Evolutionary conservation across 2,113 vertebrate species (phyloP), one percentile per base, ranked within the genome.

Genomic region (Phaethon lepturus): DNA sequence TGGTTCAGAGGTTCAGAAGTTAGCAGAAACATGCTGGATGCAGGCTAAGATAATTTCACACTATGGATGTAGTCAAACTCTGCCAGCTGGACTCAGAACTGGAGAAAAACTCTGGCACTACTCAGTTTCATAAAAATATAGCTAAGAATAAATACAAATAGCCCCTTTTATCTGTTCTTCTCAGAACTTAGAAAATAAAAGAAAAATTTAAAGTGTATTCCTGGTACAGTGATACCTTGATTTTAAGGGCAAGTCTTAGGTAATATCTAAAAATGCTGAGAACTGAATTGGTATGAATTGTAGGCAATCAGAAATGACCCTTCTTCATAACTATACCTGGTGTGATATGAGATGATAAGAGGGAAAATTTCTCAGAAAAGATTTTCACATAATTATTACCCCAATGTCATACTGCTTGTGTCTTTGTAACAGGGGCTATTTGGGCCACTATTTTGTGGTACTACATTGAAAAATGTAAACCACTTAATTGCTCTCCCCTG

Each of bases 21-120:
- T 89, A 89, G 23, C 13, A 84, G 56, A 77, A 93, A 71, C 26
- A 63, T 35, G 47, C 3, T 84, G 47, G 52, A 87, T 71, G 31
- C 12, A 68, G 28, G 38, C 38, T 75, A 63, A 81, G 53, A 78
- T 68, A 71, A 75, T 93, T 90, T 80, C 33, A 28, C 55, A 77
- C 19, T 35, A 23, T 29, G 25, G 11, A 71, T 45, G 15, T 29
- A 74, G 13, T 74, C n/a, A 87, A 64, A 93, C 81, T 91, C 83
- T 96, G 89, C 80, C 91, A 96, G 80, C 64, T 96, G 86, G 60
- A 84, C 63, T 81, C 64, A 75, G 59, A 96, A 87, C 10, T 81
- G 29, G 38, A 81, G 44, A 71, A 87, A 58, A 88, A 67, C 6
- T 55, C 60, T 89, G 91, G 56, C 52, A 71, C 14, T 91, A 12